Evolutionary conservation across 2,888 invertebrate genomes (phyloP), one percentile per base, ranked within the genome.

Genomic region (Leucozona laternaria): DNA sequence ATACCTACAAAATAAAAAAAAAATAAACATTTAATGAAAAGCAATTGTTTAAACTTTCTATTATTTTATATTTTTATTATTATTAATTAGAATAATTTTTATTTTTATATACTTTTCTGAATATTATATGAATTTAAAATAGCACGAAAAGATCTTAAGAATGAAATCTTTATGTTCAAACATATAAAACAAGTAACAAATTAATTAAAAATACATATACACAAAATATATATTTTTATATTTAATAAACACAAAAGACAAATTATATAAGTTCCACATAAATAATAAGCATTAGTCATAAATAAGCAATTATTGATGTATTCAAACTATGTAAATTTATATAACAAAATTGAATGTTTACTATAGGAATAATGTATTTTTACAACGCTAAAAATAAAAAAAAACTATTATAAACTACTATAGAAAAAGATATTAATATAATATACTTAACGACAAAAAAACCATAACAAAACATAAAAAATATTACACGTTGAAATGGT

Each of bases 341-440:
- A 62, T 28, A 76, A 62, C 43, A 57, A 43, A 79, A 62, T 71
- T 62, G 22, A 68, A 80, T 60, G 79, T 80, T 75, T 73, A 85
- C 79, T 80, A 85, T 85, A 85, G 70, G 53, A 85, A 75, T 62
- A 84, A 71, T 62, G 70, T 81, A 81, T 85, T 85, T 85, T 85
- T 85, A 85, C 85, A 85, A 80, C 81, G 85, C 80, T 80, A 80
- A 84, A 53, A 37, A 20, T 48, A 17, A 22, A 77, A 71, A 40
- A 28, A 53, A 53, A 25, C 25, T 53, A 53, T 10, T 28, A n/a
- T n/a, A 53, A 53, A 53, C 15, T 50, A 79, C 55, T 68, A 43
- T 60, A 37, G 53, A 66, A 43, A 53, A 78, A 62, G 25, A 25
- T 34, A 70, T 37, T 55, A 37, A 50, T 72, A 34, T 57, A 58